Conservation (phyloP, 1,140 invertebrate genomes). For the Dreissena rostriformis region DNA sequence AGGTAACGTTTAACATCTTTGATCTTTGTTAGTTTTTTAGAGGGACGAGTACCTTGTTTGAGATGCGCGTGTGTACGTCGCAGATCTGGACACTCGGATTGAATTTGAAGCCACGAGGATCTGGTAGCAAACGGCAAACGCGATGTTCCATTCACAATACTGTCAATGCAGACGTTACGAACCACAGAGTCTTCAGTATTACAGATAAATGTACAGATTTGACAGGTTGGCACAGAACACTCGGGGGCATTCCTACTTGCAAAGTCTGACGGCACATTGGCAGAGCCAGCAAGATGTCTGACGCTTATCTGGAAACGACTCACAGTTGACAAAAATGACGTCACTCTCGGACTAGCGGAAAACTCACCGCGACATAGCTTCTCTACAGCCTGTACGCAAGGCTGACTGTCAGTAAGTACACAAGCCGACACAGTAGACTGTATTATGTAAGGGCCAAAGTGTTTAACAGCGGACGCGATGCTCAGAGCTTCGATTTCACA, state of each 20-base stretch:
- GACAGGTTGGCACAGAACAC: constrained; percentile 20
- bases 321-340: constrained; percentile 54
- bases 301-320: constrained; percentile 38
- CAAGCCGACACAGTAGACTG: constrained; percentile 26
- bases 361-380: constrained; percentile 59
- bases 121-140: constrained; percentile 53
- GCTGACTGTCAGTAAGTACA: constrained; percentile 59
- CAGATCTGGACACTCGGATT: constrained; percentile 54
- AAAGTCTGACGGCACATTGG: constrained; percentile 53
- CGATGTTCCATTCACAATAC: constrained; percentile 28
- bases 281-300: constrained; percentile 30
- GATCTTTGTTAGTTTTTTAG: constrained; percentile 56
- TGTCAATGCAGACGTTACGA: neutral
- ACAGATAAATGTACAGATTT: constrained; percentile 51
- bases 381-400: constrained; percentile 44
- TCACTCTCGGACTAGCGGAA: constrained; percentile 54
- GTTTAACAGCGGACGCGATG: constrained; percentile 45
- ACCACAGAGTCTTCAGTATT: constrained; percentile 30
- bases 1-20: constrained; percentile 61
- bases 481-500: constrained; percentile 27
- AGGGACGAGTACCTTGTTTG: constrained; percentile 48
- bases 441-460: constrained; percentile 61
- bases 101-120: constrained; percentile 44
- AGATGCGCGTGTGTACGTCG: constrained; percentile 29
- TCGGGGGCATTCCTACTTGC: constrained; percentile 54